These are phyloP conservation scores for Heliconius melpomene DNA, from an alignment of 1,140 invertebrate species.

Conservation along the genomic window DNA sequence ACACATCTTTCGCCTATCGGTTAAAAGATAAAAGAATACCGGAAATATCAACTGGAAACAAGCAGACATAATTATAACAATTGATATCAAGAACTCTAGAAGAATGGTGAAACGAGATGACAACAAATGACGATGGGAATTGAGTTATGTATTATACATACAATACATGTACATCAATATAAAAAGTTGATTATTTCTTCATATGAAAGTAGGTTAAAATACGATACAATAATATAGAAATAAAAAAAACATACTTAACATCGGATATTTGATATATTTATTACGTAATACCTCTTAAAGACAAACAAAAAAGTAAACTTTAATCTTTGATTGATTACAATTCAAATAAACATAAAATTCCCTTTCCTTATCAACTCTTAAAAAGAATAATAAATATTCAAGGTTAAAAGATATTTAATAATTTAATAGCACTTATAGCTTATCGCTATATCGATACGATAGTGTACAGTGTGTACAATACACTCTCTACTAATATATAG, in stretches of 20 bases:
- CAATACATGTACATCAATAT: neutral
- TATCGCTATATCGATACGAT: slow-evolving; percentile 28
- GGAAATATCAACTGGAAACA: neutral
- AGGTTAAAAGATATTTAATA: slow-evolving; percentile 16
- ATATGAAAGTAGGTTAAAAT: neutral
- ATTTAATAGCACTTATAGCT: slow-evolving; percentile 20
- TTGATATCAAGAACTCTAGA: slow-evolving; percentile 28
- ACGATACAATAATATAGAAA: too few species aligned
- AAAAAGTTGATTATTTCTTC: neutral
- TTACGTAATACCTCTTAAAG: neutral
- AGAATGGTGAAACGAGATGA: slow-evolving; percentile 31
- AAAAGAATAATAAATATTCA: neutral
- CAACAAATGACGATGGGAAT: slow-evolving; percentile 31
- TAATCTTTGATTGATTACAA: neutral
- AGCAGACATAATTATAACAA: slow-evolving; percentile 15
- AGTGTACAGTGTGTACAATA: neutral
- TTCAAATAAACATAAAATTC: neutral
- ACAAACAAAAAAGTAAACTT: neutral
- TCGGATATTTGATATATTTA: too few species aligned
- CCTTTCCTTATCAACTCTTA: neutral
- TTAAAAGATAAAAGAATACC: neutral
- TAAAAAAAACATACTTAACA: too few species aligned
- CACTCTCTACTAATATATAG: neutral
- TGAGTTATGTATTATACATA: slow-evolving; percentile 2
- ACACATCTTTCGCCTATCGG: too few species aligned